Conservation (phyloP, 2,113 vertebrate genomes). For the Lota lota region DNA sequence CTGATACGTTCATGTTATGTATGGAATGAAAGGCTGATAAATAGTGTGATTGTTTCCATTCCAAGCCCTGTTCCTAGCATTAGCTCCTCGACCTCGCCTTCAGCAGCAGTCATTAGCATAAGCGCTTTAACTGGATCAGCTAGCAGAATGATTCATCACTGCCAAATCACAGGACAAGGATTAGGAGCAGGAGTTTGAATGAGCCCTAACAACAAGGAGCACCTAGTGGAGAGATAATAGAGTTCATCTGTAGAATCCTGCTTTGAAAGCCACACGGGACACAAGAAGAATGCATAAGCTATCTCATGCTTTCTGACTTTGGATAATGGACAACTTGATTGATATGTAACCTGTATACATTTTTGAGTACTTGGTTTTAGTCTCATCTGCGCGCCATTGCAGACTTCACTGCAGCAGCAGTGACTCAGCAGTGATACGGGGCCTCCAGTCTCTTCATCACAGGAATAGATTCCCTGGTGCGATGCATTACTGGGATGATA, state of each 20-base stretch:
- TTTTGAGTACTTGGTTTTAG: background rate
- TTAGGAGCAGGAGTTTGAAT: constrained; percentile 52
- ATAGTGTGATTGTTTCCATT: too few species aligned
- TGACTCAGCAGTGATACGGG: constrained; percentile 31
- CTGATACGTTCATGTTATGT: too few species aligned
- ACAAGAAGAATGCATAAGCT: background rate
- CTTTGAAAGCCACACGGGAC: background rate
- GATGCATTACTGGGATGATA: constrained; percentile 7
- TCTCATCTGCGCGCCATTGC: background rate
- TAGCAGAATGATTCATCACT: constrained; percentile 34
- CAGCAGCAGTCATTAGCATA: constrained; percentile 22
- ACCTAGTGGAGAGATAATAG: constrained; percentile 14
- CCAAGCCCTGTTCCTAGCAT: too few species aligned
- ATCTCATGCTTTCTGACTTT: too few species aligned
- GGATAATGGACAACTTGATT: background rate
- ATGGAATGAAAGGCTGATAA: too few species aligned
- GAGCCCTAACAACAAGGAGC: too few species aligned
- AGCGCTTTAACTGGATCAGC: constrained; percentile 54
- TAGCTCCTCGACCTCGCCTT: too few species aligned
- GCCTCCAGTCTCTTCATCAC: background rate
- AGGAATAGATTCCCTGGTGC: background rate
- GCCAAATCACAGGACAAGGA: constrained; percentile 66
- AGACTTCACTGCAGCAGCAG: constrained; percentile 10
- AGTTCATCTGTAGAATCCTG: constrained; percentile 36
- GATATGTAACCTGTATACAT: background rate